Conservation (phyloP, 1,140 invertebrate genomes). For the Elymnias hypermnestra region DNA sequence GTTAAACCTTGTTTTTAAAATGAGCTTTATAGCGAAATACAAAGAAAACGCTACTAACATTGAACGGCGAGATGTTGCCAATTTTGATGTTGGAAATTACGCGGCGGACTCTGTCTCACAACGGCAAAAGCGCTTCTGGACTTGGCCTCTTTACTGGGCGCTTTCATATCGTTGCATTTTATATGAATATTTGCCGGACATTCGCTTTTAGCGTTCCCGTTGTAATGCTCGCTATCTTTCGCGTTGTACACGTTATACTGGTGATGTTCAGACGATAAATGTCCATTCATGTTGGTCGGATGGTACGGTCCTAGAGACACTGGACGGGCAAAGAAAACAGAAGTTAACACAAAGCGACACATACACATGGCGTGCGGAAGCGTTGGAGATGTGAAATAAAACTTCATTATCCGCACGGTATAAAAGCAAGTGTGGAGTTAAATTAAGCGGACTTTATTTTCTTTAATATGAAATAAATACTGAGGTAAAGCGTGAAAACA, state of each 20-base stretch:
- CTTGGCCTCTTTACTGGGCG: slow-evolving; percentile 56
- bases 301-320: slow-evolving; percentile 67
- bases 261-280: slow-evolving; percentile 50
- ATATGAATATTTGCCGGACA: slow-evolving; percentile 65
- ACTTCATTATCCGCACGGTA: slow-evolving; percentile 22
- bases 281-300: slow-evolving; percentile 59
- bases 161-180: slow-evolving; percentile 63
- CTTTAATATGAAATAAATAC: neutral
- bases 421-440: neutral
- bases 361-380: slow-evolving; percentile 44
- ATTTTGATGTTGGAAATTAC: slow-evolving; percentile 75
- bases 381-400: slow-evolving; percentile 43
- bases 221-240: slow-evolving; percentile 67
- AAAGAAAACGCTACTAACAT: slow-evolving; percentile 76
- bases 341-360: slow-evolving; percentile 59
- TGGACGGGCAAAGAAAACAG: slow-evolving; percentile 52
- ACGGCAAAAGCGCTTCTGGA: slow-evolving; percentile 71
- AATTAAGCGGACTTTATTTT: neutral
- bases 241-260: slow-evolving; percentile 79
- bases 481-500: too few species aligned
- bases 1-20: too few species aligned
- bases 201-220: slow-evolving; percentile 57
- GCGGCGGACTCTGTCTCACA: slow-evolving; percentile 66
- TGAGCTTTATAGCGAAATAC: too few species aligned
- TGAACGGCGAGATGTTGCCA: slow-evolving; percentile 80